These are phyloP conservation scores for Acanthornis magna DNA, from an alignment of 2,797 vertebrate genomes.

Conservation along the genomic window DNA sequence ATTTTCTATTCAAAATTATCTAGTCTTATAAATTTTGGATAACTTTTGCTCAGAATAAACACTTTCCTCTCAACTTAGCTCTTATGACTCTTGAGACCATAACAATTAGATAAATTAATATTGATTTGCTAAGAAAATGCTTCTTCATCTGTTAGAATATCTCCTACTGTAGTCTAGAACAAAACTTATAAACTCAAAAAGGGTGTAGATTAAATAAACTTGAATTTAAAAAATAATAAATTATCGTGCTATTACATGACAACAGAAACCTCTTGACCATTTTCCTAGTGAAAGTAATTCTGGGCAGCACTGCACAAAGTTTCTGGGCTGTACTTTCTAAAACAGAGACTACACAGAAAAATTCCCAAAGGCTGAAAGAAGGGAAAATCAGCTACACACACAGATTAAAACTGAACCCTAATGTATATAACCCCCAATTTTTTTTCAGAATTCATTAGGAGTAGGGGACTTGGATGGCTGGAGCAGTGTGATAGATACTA, in stretches of 20 bases:
- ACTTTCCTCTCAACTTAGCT: conserved; percentile 69
- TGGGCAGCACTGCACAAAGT: conserved; percentile 61
- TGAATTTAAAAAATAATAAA: too few species aligned
- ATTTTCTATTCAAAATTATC: conserved; percentile 76
- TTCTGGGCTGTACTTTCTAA: conserved; percentile 44
- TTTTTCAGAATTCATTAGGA: neutral
- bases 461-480: neutral
- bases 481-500: neutral
- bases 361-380: neutral
- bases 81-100: conserved; percentile 70
- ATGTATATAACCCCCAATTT: neutral
- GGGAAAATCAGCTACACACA: neutral
- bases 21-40: conserved; percentile 78
- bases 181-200: conserved; percentile 67
- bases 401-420: neutral
- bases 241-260: too few species aligned
- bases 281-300: conserved; percentile 74
- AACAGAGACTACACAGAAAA: conserved; percentile 21
- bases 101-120: conserved; percentile 78
- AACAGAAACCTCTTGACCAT: conserved; percentile 42
- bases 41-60: conserved; percentile 77
- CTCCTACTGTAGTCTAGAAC: conserved; percentile 59
- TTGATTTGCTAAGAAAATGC: conserved; percentile 77
- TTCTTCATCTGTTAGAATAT: conserved; percentile 72
- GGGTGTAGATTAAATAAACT: conserved; percentile 1